Conservation (phyloP, 2,797 vertebrate genomes). For the Melopsittacus undulatus region DNA sequence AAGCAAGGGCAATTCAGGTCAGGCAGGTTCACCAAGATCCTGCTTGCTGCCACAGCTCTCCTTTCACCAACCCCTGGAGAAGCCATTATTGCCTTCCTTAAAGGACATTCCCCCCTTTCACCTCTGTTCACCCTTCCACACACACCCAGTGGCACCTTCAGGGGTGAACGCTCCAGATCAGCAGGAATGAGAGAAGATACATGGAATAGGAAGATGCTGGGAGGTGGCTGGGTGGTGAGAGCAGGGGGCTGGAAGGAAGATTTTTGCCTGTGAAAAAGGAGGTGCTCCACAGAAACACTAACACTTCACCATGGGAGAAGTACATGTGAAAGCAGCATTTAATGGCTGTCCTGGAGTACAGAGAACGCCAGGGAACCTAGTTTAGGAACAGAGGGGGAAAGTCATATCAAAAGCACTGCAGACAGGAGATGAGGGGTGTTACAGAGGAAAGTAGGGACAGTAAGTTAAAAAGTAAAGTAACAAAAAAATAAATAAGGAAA, state of each 20-base stretch:
- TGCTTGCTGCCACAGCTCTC: rapidly evolving
- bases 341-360: neutral
- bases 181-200: neutral
- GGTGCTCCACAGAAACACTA: neutral
- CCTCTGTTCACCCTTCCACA: neutral
- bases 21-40: rapidly evolving
- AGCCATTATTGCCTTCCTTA: neutral
- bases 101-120: neutral
- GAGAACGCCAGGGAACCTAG: neutral
- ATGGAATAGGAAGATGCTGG: neutral
- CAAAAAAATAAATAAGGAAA: neutral
- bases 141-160: neutral
- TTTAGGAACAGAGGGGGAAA: neutral
- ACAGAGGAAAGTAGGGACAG: neutral
- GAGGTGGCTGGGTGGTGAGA: neutral
- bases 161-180: neutral
- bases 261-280: rapidly evolving
- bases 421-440: neutral
- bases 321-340: neutral
- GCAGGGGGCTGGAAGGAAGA: neutral
- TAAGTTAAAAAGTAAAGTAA: neutral
- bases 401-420: neutral
- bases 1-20: neutral
- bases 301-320: neutral
- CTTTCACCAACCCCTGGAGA: neutral